Conservation (phyloP, 2,888 invertebrate species). For the Strigamia transsilvanica region DNA sequence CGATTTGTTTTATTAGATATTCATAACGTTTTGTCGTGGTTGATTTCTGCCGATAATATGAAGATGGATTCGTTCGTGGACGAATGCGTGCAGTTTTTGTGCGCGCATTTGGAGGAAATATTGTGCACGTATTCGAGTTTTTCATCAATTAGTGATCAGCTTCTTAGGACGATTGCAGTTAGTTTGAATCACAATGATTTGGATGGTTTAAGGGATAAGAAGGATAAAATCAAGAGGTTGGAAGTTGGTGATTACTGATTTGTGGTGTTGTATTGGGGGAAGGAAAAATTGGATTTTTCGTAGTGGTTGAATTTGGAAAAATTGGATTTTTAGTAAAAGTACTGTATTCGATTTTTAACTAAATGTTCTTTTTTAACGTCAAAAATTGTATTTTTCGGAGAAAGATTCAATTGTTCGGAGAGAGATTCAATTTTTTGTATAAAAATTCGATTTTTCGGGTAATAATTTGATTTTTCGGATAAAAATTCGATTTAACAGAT, state of each 20-base stretch:
- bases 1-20: not conserved
- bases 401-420: no score
- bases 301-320: no score
- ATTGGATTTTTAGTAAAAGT: no score
- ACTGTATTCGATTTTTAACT: no score
- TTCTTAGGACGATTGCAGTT: constrained; percentile 20
- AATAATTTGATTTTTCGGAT: no score
- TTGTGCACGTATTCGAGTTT: not conserved
- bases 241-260: not conserved
- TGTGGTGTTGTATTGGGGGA: no score
- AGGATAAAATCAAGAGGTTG: constrained; percentile 51
- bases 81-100: constrained; percentile 20
- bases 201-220: constrained; percentile 39
- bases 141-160: not conserved
- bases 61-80: constrained; percentile 46
- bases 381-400: no score
- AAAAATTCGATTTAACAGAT: no score
- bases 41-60: constrained; percentile 31
- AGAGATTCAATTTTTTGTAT: no score
- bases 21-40: constrained; percentile 1
- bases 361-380: no score
- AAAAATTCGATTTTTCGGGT: no score
- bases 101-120: constrained; percentile 4
- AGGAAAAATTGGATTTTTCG: not conserved
- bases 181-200: constrained; percentile 24